A percentile compares a stretch with the other conserved stretches of the same genome.
These are phyloP conservation scores for Muscina levida DNA, from an alignment of 2,888 invertebrate genomes.

Conservation along the genomic window DNA sequence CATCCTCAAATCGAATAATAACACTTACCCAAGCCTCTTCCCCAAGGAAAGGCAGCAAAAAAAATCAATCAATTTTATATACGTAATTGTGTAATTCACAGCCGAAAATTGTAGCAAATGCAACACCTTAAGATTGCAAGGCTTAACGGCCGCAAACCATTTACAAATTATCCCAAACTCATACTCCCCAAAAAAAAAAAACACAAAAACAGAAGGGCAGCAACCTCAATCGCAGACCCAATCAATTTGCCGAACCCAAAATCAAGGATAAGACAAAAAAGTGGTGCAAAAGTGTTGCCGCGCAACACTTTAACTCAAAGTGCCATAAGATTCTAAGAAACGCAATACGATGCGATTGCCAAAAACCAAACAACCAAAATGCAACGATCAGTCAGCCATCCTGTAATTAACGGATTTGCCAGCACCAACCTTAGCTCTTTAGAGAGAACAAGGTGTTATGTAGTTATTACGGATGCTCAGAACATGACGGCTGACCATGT, in stretches of 20 bases:
- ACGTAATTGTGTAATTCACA: too few species aligned
- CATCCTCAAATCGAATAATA: too few species aligned
- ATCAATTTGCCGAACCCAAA: neutral
- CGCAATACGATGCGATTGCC: neutral
- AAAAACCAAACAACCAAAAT: conserved; percentile 35
- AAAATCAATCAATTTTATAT: too few species aligned
- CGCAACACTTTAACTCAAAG: conserved; percentile 17
- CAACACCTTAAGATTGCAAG: neutral
- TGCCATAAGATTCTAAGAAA: conserved; percentile 11
- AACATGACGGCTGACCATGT: too few species aligned
- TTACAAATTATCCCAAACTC: conserved; percentile 5
- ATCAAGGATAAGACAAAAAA: too few species aligned
- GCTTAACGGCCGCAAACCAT: neutral
- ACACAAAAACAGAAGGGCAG: neutral
- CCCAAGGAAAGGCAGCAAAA: too few species aligned
- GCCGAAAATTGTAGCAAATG: neutral
- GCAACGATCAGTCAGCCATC: conserved; percentile 57
- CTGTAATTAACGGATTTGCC: conserved; percentile 61
- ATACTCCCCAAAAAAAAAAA: neutral
- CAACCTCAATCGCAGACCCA: too few species aligned
- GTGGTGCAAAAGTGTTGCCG: conserved; percentile 8
- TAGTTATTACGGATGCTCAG: neutral
- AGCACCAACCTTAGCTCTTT: neutral
- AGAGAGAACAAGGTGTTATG: conserved; percentile 29
- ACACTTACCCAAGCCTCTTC: too few species aligned